Evolutionary conservation across 2,888 invertebrate species (phyloP), one percentile per base, ranked within the genome.

Genomic region (Erpobdella octoculata): DNA sequence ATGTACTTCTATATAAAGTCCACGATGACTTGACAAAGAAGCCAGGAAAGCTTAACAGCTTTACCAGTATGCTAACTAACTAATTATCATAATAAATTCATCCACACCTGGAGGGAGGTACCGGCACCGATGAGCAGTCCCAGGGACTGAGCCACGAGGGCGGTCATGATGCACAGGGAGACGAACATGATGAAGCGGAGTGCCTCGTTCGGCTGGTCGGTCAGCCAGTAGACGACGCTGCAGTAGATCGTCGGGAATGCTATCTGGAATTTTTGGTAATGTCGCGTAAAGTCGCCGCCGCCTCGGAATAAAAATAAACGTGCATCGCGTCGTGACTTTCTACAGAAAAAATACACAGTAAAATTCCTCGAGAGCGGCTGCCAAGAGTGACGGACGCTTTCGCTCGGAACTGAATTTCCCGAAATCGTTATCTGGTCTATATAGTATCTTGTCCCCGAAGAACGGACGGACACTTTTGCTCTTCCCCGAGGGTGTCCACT

Each of bases 191-290:
- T 85, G 80, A 91, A 90, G 48, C 94, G 87, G 72, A 89, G 87
- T 70, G 89, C 86, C 80, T 94, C 92, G 85, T 90, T 87, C 21
- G 94, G 94, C 83, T 96, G 95, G 8, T 91, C 90, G 35, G 95
- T 93, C 88, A 95, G 89, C 85, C 92, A 93, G 85, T 95, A 96
- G 15, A 94, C 92, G 77, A 94, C 93, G 78, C 90, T 88, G 33
- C 89, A 83, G 79, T 91, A 91, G 12, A 88, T 80, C 0, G 89
- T 86, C 0, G 91, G 90, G 78, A 90, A 90, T 35, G 89, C 78
- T 68, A 91, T 82, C 92, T 95, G 86, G 4, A 86, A 86, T 38
- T 2, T 70, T 62, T 21, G 59, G 18, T 9, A 9, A 25, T 31
- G 25, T 4, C n/a, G n/a, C n/a, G n/a, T n/a, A n/a, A n/a, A n/a